Percentiles rank a stretch among this genome's conserved stretches.
These are phyloP conservation scores for Torymus aiolomorphi DNA, from an alignment of 2,888 invertebrate species.

Conservation along the genomic window DNA sequence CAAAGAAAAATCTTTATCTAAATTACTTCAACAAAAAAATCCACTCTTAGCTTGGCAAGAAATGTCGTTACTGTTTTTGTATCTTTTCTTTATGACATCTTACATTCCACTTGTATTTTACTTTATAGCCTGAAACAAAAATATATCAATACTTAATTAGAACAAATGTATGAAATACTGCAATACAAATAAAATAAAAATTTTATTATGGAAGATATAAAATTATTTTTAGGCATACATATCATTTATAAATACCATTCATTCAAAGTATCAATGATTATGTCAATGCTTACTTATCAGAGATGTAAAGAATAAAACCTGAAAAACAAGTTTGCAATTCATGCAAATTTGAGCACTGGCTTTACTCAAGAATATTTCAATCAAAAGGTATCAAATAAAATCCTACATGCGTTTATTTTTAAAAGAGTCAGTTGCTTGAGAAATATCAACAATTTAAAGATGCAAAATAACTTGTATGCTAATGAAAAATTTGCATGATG, in stretches of 20 bases:
- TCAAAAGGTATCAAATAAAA: conserved; percentile 10
- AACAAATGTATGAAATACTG: too few relatives aligned
- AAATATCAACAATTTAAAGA: neutral
- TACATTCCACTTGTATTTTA: neutral
- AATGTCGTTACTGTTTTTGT: neutral
- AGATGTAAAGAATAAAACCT: conserved; percentile 42
- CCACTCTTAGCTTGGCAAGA: conserved; percentile 20
- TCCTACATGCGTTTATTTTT: conserved; percentile 16
- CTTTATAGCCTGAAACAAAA: conserved; percentile 40
- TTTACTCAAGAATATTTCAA: conserved; percentile 32
- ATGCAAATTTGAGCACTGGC: conserved; percentile 27
- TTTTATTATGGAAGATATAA: too few relatives aligned
- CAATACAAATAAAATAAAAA: too few relatives aligned
- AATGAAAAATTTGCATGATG: neutral
- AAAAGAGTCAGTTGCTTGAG: neutral
- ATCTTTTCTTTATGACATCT: conserved; percentile 27
- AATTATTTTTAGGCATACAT: conserved; percentile 25
- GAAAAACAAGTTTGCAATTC: conserved; percentile 53
- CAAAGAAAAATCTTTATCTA: conserved; percentile 6
- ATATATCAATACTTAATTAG: too few relatives aligned
- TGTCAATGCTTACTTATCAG: conserved; percentile 16
- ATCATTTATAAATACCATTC: neutral
- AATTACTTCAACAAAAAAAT: conserved; percentile 35
- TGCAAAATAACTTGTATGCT: neutral
- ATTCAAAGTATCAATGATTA: conserved; percentile 8